A percentile compares a stretch with the other conserved stretches of the same genome.
Evolutionary conservation across 2,888 invertebrate species (phyloP).

Genomic region (Cyclophora albipunctata): DNA sequence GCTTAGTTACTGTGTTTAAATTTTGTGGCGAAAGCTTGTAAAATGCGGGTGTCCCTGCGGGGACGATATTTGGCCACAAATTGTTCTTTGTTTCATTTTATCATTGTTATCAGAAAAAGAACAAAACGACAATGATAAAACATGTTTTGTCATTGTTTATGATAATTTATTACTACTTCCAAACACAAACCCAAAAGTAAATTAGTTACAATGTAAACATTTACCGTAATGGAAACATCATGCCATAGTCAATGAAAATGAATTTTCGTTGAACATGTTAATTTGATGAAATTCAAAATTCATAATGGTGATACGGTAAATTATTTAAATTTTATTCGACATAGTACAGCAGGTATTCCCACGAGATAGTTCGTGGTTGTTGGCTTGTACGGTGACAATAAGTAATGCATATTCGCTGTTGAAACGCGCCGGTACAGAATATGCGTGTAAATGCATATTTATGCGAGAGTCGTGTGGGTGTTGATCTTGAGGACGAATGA

Average conservation of each 20-base stretch:
- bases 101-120: not conserved
- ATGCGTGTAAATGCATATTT: constrained; percentile 54
- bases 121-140: no score
- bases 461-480: constrained; percentile 35
- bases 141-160: no score
- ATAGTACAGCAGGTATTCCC: not conserved
- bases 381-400: no score
- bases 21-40: constrained; percentile 44
- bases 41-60: constrained; percentile 45
- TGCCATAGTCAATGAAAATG: not conserved
- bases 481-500: constrained; percentile 5
- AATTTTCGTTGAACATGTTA: no score
- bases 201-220: no score
- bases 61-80: constrained; percentile 22
- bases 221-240: not conserved
- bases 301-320: no score
- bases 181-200: no score
- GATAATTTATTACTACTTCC: no score
- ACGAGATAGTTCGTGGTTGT: no score
- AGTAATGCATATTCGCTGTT: constrained; percentile 38
- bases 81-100: constrained; percentile 23
- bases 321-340: constrained; percentile 1
- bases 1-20: constrained; percentile 45
- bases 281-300: no score
- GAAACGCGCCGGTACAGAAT: constrained; percentile 21